Evolutionary conservation across 2,113 vertebrate species (phyloP), one percentile per base, ranked within the genome.

Genomic region (Pelecanus crispus): DNA sequence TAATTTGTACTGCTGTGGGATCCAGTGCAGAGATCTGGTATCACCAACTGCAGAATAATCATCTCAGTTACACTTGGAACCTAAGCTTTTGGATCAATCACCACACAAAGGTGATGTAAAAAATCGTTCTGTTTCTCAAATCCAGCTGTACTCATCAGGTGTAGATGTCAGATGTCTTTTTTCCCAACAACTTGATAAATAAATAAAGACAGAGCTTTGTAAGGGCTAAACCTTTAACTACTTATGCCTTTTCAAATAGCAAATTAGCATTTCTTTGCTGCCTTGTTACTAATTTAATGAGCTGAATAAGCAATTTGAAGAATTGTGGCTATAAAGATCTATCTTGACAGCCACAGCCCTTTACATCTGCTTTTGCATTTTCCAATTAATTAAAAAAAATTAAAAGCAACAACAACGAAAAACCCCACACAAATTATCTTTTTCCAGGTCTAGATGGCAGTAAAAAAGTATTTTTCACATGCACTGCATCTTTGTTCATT

Each of bases 31-130:
- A 63, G 50, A 25, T 18, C 55, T 47, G 50, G 14, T 59, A 26
- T 29, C 17, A 3, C 34, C 36, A 47, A 16, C 67, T 53, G 67
- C 55, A 63, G 16, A 32, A 47, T 7, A 42, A 56, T 53, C 44
- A 52, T 32, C 42, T 62, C 9, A 0, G 24, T 65, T 61, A 29
- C 18, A 18, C 63, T 62, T 38, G 32, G 50, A 83, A 80, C 40
- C 11, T 17, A 40, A 78, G 45, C 26, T 28, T 81, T 68, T 7
- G 7, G 50, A 71, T 86, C 2, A 0, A 11, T 72, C 1, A 0
- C 42, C 25, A 21, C 29, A n/a, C 3, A 34, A 68, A 78, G 34
- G 56, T 34, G 14, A 47, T 65, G 8, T 10, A 17, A 63, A 86
- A 84, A 86, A 26, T 6, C 31, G 29, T 40, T 90, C 65, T 88